Evolutionary conservation across 2,113 vertebrate genomes (phyloP).

Genomic region (Eupsittula cactorum): DNA sequence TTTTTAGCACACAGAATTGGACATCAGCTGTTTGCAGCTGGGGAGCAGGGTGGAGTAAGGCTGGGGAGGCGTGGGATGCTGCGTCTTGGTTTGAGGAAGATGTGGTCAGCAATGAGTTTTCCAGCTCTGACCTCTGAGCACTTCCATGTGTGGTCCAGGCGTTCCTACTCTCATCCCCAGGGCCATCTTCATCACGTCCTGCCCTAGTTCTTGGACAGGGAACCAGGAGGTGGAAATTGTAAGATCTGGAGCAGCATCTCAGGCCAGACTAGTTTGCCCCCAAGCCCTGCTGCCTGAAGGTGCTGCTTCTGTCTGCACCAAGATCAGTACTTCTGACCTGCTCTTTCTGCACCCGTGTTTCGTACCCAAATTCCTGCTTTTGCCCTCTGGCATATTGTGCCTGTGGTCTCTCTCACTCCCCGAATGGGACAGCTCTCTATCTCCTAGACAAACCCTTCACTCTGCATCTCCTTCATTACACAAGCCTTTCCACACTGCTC

Average conservation of each 20-base stretch:
- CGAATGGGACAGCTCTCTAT: fast-evolving
- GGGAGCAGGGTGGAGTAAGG: background rate
- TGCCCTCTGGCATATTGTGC: background rate
- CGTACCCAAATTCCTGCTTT: background rate
- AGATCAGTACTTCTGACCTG: background rate
- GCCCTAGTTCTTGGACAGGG: background rate
- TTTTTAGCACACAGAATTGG: conserved; percentile 12
- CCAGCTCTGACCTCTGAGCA: background rate
- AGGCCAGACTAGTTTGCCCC: background rate
- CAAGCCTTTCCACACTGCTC: background rate
- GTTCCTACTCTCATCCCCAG: background rate
- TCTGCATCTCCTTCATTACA: background rate
- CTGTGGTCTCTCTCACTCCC: background rate
- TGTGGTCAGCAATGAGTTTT: background rate
- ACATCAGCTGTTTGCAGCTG: background rate
- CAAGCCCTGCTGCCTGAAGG: background rate
- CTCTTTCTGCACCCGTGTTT: fast-evolving
- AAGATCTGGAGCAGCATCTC: background rate
- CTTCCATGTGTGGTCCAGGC: background rate
- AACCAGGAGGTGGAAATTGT: background rate
- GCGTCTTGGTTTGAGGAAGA: background rate
- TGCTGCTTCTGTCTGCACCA: background rate
- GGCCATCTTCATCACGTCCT: background rate
- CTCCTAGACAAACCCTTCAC: background rate
- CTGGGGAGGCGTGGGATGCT: background rate